Base-by-base conservation (phyloP, 2,888 invertebrate genomes). In the Entomobrya multifasciata region DNA sequence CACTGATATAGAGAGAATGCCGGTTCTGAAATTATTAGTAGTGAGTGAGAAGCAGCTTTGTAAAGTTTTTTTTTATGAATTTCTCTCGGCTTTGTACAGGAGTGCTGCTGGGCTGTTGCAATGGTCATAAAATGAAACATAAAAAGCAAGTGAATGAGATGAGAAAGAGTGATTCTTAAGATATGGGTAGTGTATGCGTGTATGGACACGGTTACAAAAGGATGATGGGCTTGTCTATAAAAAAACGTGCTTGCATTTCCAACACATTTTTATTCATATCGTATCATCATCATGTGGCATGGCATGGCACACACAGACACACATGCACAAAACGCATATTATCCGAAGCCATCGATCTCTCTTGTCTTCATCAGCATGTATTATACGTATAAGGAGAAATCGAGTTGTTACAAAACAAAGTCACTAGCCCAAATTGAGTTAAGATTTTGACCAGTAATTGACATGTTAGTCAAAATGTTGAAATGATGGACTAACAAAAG, bases 191-290 rank as follows among this genome's bases (percentile, higher is more conserved):
- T n/a, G n/a, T 17, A 13, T n/a, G n/a, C n/a, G n/a, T n/a, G n/a
- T 44, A 60, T 36, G n/a, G 20, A 79, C 57, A n/a, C n/a, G 52
- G 57, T 20, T 47, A 78, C 67, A 70, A 8, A n/a, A n/a, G 30
- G n/a, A n/a, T n/a, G 84, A 67, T 84, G 84, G 77, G 84, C 77
- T 84, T 77, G 84, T 84, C 84, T 77, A 77, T 84, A 84, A 84
- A 83, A n/a, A 84, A 83, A 77, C 84, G 76, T 77, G 84, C 83
- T 77, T 77, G 52, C 70, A 84, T 65, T 67, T 57, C 52, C 62
- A 65, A 76, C 76, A 49, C 15, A 30, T 70, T 65, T 30, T 36
- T 65, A n/a, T n/a, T n/a, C n/a, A n/a, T n/a, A n/a, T n/a, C n/a
- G n/a, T n/a, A 65, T 25, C 79, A 27, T 25, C 65, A 44, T 79